phyloP scores from a whole-genome alignment of 2,113 vertebrate species.

The Eretmochelys imbricata region DNA sequence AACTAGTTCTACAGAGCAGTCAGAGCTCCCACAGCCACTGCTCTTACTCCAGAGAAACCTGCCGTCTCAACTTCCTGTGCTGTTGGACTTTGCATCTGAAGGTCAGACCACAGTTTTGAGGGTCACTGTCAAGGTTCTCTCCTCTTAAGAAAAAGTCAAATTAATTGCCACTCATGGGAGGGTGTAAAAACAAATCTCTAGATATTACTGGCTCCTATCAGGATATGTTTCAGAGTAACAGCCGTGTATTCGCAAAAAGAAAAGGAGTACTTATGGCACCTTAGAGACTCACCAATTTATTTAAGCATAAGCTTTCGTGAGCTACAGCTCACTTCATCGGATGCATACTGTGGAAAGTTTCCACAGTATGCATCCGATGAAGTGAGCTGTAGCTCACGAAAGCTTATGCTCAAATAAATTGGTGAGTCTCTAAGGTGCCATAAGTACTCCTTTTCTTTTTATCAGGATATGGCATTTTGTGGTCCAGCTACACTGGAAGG shows the following conservation, averaged over 20 bases:
- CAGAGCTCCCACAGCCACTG: constrained; percentile 17
- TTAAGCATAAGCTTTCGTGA: too few species aligned
- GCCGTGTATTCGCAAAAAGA: too few species aligned
- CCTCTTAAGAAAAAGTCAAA: constrained; percentile 33
- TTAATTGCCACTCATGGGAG: constrained; percentile 24
- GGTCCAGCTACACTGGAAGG: background rate
- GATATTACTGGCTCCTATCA: background rate
- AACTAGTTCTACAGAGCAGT: constrained; percentile 29
- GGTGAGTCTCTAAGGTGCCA: too few species aligned
- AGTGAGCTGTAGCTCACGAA: too few species aligned
- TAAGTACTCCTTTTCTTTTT: background rate
- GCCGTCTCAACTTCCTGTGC: constrained; percentile 33
- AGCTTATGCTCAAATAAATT: too few species aligned
- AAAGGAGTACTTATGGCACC: too few species aligned
- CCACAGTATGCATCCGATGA: too few species aligned
- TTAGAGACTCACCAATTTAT: too few species aligned
- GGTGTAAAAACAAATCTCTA: background rate
- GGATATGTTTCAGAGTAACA: background rate
- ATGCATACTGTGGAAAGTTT: too few species aligned
- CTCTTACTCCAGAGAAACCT: constrained; percentile 39
- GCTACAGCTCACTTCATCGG: too few species aligned
- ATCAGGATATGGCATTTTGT: background rate
- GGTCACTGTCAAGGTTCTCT: constrained; percentile 51
- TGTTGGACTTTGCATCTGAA: constrained; percentile 60
- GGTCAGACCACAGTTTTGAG: constrained; percentile 42